These are phyloP conservation scores for Drosophila lacicola DNA, from an alignment of 2,888 invertebrate genomes.

Conservation along the genomic window DNA sequence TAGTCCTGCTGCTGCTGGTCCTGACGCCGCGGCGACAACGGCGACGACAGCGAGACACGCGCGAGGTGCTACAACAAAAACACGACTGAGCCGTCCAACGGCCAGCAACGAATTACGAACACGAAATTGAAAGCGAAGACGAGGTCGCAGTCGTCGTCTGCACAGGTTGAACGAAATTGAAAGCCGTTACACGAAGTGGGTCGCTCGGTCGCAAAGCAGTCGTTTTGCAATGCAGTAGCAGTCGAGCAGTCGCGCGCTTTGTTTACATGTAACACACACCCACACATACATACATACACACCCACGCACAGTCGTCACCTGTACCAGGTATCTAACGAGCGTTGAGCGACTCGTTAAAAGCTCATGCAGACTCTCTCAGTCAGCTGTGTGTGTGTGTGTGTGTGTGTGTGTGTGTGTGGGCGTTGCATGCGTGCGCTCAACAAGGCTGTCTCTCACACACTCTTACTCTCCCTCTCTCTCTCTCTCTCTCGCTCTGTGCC, in stretches of 20 bases:
- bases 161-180: conserved; percentile 75
- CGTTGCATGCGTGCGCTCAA: conserved; percentile 40
- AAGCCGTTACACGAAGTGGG: conserved; percentile 65
- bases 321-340: conserved; percentile 34
- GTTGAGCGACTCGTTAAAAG: conserved; percentile 42
- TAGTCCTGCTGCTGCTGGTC: conserved; percentile 56
- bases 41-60: conserved; percentile 68
- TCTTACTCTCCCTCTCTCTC: not conserved
- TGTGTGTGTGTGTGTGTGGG: conserved; percentile 57
- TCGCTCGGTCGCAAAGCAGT: conserved; percentile 56
- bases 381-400: conserved; percentile 54
- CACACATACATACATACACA: not conserved
- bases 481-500: conserved; percentile 4
- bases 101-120: conserved; percentile 72
- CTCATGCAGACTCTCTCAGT: conserved; percentile 37
- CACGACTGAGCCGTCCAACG: conserved; percentile 80
- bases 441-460: not conserved
- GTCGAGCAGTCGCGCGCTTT: conserved; percentile 36
- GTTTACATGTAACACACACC: conserved; percentile 35
- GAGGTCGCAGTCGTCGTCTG: conserved; percentile 37
- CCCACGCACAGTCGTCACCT: not conserved
- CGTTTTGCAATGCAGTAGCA: conserved; percentile 63
- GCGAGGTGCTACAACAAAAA: conserved; percentile 82
- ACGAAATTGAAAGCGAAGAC: conserved; percentile 72
- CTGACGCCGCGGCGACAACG: conserved; percentile 40